Conservation (phyloP, 2,797 vertebrate species). For the Botia kubotai region DNA sequence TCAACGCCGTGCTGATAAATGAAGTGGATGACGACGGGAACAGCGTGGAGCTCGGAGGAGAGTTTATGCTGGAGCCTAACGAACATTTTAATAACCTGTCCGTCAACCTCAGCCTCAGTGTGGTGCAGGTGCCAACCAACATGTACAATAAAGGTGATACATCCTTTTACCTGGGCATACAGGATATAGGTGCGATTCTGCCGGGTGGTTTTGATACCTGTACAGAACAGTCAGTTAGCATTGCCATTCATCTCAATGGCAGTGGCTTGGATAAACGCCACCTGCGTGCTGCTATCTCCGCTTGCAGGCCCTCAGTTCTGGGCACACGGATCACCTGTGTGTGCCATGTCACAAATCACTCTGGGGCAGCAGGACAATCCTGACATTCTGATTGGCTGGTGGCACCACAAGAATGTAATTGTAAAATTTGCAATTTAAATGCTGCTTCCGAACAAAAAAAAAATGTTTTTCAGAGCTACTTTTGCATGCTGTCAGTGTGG, state of each 20-base stretch:
- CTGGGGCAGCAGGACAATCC: neutral
- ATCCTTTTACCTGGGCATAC: slow-evolving; percentile 9
- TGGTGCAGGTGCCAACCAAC: slow-evolving; percentile 97
- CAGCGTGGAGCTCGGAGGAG: slow-evolving; percentile 91
- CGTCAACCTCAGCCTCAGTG: slow-evolving; percentile 95
- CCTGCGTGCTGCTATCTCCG: neutral
- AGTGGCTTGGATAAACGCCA: neutral
- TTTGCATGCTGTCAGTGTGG: too few relatives aligned
- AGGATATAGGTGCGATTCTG: neutral
- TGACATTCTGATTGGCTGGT: too few relatives aligned
- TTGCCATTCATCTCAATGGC: neutral
- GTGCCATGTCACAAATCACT: neutral
- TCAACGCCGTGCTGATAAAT: slow-evolving; percentile 96
- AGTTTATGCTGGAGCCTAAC: slow-evolving; percentile 94
- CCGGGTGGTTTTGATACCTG: neutral
- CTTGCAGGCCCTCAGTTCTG: neutral
- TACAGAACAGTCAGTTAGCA: neutral
- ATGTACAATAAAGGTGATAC: slow-evolving; percentile 89
- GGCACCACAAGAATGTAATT: too few relatives aligned
- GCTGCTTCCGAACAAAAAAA: too few relatives aligned
- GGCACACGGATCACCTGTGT: neutral
- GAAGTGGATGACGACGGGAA: slow-evolving; percentile 92
- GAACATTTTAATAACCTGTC: slow-evolving; percentile 97
- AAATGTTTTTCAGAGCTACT: too few relatives aligned
- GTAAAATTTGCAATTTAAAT: too few relatives aligned